Evolutionary conservation across 2,888 invertebrate genomes (phyloP), one percentile per base, ranked within the genome.

Genomic region (Heteromyza rotundicornis): DNA sequence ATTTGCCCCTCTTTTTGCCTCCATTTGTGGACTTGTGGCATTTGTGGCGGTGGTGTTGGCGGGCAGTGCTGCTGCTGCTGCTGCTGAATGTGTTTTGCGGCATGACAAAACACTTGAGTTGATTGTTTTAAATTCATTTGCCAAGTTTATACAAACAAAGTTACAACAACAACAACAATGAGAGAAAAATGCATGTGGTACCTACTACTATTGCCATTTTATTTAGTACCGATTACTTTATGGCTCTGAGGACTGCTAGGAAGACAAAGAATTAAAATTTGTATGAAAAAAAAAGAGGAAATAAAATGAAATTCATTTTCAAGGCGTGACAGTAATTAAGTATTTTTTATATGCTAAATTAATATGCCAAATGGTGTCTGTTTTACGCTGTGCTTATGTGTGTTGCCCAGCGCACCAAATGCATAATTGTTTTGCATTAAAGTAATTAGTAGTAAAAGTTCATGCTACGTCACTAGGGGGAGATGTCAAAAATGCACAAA

Each of bases 291-390:
- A 10, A 10, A 27, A 27, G 10, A 27, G 27, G 5, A 7, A 27
- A 5, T 27, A 5, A 27, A 27, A n/a, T n/a, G n/a, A n/a, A n/a
- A n/a, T n/a, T n/a, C n/a, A n/a, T n/a, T 75, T 75, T 74, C 74
- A 74, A 82, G 82, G 82, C 82, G 82, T 82, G 82, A 82, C 82
- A 81, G 82, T 82, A 82, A 82, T 82, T 82, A 82, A 82, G 82
- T 82, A 82, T 80, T 76, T 76, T 76, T 76, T 74, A 76, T 74
- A 76, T 76, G 76, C 74, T 71, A 74, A 74, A 74, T 74, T 74
- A 74, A 74, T 74, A 74, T 74, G 73, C 76, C 76, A 74, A 74
- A 74, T 74, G 74, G 76, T 76, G 74, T 74, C 74, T 76, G 74
- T 73, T 49, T 71, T 75, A 8, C 40, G 14, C 40, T 7, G 14